These are phyloP conservation scores for Pseudomyrmex sp. DNA, from an alignment of 1,140 invertebrate species.

Conservation along the genomic window DNA sequence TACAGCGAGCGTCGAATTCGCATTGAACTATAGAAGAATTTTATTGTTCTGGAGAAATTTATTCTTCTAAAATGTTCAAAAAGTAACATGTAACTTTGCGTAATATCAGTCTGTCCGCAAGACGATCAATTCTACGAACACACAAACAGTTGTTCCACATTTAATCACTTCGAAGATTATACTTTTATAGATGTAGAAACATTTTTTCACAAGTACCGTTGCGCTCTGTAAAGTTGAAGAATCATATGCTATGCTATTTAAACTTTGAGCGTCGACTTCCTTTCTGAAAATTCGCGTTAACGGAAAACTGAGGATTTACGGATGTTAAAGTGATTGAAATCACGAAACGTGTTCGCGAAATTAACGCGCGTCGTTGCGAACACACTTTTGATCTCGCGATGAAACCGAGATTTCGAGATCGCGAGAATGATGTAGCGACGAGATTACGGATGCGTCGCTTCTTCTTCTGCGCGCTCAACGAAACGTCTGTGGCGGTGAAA, in stretches of 20 bases:
- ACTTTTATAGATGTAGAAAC: not conserved
- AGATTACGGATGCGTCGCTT: conserved; percentile 34
- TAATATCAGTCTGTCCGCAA: not conserved
- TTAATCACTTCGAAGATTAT: not conserved
- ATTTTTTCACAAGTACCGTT: conserved; percentile 13
- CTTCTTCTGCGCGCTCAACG: conserved; percentile 30
- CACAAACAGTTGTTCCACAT: not conserved
- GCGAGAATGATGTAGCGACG: conserved; percentile 20
- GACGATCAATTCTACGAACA: not conserved
- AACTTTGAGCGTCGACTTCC: not conserved
- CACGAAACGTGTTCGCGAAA: not conserved
- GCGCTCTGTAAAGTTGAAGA: not conserved
- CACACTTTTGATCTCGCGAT: not conserved
- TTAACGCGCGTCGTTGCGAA: not conserved
- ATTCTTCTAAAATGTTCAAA: too few species aligned
- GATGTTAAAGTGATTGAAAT: not conserved
- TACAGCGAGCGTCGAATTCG: not conserved
- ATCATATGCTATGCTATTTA: not conserved
- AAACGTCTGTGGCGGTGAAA: conserved; percentile 58
- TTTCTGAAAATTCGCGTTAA: not conserved
- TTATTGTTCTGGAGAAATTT: not conserved
- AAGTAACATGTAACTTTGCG: not conserved
- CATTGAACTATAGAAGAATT: not conserved
- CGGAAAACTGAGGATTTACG: not conserved
- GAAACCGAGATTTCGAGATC: conserved; percentile 42